Evolutionary conservation across 2,888 invertebrate genomes (phyloP).

Genomic region (Prosapia bicincta): DNA sequence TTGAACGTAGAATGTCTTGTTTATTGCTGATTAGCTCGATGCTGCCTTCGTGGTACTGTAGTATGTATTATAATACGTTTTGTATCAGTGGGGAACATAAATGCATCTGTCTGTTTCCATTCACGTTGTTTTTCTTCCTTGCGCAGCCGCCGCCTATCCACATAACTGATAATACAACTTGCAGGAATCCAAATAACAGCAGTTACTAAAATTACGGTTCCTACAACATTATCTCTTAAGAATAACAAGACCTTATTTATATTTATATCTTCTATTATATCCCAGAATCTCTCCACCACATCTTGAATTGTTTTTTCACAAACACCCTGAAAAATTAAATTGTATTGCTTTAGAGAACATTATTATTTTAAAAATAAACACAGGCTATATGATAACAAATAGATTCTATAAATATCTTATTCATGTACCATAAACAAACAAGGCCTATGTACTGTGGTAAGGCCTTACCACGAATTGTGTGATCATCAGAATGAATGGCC

Average conservation of each 20-base stretch:
- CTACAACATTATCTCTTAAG: slow-evolving; percentile 89
- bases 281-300: slow-evolving; percentile 95
- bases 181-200: slow-evolving; percentile 95
- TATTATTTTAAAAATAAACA: too few species aligned
- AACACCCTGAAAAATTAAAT: slow-evolving; percentile 69
- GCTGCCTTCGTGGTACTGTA: background rate
- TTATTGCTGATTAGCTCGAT: background rate
- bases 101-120: slow-evolving; percentile 30
- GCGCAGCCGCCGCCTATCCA: slow-evolving; percentile 71
- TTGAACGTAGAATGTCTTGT: too few species aligned
- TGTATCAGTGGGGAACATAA: slow-evolving; percentile 26
- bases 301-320: slow-evolving; percentile 95
- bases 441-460: too few species aligned
- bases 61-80: slow-evolving; percentile 25
- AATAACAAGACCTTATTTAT: slow-evolving; percentile 89
- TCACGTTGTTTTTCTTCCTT: slow-evolving; percentile 28
- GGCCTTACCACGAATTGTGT: too few species aligned
- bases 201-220: slow-evolving; percentile 85
- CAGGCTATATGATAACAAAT: too few species aligned
- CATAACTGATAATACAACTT: slow-evolving; percentile 74
- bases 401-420: too few species aligned
- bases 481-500: too few species aligned
- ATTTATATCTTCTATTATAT: slow-evolving; percentile 94
- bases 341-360: too few species aligned
- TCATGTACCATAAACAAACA: too few species aligned